phyloP scores from a whole-genome alignment of 2,888 invertebrate genomes.

The Carterocephalus palaemon region DNA sequence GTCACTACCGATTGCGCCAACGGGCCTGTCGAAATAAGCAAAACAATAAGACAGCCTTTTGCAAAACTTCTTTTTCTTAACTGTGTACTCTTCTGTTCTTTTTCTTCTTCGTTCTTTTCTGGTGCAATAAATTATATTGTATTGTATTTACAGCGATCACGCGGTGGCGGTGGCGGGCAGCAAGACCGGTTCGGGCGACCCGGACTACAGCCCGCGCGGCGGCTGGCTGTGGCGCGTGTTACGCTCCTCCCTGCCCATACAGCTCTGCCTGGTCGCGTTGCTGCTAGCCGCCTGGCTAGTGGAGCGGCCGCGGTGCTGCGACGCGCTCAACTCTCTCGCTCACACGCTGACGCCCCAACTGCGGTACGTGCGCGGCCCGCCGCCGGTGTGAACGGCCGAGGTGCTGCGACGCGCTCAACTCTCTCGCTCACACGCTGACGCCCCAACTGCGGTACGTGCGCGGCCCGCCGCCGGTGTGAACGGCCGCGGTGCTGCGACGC shows the following conservation, averaged over 20 bases:
- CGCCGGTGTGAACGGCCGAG: slow-evolving; percentile 75
- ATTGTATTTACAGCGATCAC: slow-evolving; percentile 42
- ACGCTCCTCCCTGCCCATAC: slow-evolving; percentile 87
- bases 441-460: slow-evolving; percentile 89
- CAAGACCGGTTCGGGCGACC: slow-evolving; percentile 78
- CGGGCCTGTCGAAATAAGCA: too few relatives aligned
- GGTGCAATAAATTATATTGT: too few relatives aligned
- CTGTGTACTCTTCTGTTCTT: too few relatives aligned
- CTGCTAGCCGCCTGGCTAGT: slow-evolving; percentile 86
- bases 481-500: slow-evolving; percentile 88
- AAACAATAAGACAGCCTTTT: too few relatives aligned
- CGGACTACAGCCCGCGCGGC: slow-evolving; percentile 74
- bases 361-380: slow-evolving; percentile 89
- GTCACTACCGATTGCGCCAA: too few relatives aligned
- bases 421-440: slow-evolving; percentile 85
- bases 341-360: slow-evolving; percentile 88
- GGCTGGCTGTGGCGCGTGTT: slow-evolving; percentile 87
- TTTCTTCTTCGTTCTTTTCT: too few relatives aligned
- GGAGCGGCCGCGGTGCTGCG: slow-evolving; percentile 88
- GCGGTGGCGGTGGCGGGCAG: slow-evolving; percentile 55
- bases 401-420: slow-evolving; percentile 89
- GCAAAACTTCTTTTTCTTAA: too few relatives aligned
- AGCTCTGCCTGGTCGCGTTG: slow-evolving; percentile 85
- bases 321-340: slow-evolving; percentile 86
- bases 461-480: slow-evolving; percentile 87